Conservation (phyloP, 1,140 invertebrate species). For the Sminthurides bifidus region DNA sequence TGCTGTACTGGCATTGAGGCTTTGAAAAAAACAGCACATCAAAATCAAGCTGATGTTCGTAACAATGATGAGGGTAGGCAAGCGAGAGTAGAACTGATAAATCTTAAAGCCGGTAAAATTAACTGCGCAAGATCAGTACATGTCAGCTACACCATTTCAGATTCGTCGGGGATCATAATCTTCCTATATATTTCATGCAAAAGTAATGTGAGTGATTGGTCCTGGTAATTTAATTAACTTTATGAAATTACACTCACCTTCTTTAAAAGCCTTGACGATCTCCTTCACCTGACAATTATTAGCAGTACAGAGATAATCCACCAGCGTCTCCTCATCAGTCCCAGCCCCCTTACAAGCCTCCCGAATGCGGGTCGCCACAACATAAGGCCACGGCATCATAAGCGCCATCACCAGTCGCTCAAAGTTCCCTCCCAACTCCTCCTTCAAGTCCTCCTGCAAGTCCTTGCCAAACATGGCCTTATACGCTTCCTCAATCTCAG, state of each 20-base stretch:
- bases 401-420: slow-evolving; percentile 44
- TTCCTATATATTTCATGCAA: too few relatives aligned
- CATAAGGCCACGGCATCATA: slow-evolving; percentile 42
- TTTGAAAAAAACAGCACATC: neutral
- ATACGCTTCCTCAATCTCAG: slow-evolving; percentile 79
- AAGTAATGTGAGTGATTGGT: too few relatives aligned
- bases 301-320: slow-evolving; percentile 80
- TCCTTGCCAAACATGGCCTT: slow-evolving; percentile 91
- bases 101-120: too few relatives aligned
- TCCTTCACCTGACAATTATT: slow-evolving; percentile 71
- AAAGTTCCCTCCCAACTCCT: slow-evolving; percentile 45
- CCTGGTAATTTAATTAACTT: too few relatives aligned
- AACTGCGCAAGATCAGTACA: neutral
- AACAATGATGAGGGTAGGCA: too few relatives aligned
- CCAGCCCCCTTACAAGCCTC: slow-evolving; percentile 40
- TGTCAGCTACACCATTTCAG: neutral
- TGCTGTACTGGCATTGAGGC: too few relatives aligned
- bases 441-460: slow-evolving; percentile 57
- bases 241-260: slow-evolving; percentile 51
- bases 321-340: slow-evolving; percentile 59
- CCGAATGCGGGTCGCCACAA: slow-evolving; percentile 41
- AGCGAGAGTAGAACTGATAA: too few relatives aligned
- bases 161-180: too few relatives aligned
- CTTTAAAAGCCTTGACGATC: slow-evolving; percentile 67
- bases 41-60: too few relatives aligned